These are phyloP conservation scores for Microcebus jonahi DNA, from an alignment of 2,113 vertebrate species.

Conservation along the genomic window DNA sequence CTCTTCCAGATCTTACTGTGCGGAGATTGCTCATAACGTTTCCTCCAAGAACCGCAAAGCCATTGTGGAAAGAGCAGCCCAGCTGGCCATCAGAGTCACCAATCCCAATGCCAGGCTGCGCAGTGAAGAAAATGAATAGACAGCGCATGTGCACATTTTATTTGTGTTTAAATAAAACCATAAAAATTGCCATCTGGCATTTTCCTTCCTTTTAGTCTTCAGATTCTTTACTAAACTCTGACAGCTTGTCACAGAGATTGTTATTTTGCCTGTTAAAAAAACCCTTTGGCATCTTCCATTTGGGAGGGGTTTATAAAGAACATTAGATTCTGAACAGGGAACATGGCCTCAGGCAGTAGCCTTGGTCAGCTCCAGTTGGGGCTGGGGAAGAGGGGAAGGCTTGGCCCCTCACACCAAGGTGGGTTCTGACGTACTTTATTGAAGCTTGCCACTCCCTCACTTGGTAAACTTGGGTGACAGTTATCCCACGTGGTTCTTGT, in stretches of 20 bases:
- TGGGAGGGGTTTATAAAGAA: background rate
- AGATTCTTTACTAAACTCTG: background rate
- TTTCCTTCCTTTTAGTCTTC: background rate
- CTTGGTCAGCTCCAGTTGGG: background rate
- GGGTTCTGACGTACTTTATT: background rate
- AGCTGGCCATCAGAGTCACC: conserved; percentile 98
- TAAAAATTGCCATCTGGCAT: background rate
- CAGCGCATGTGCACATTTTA: background rate
- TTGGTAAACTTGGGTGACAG: background rate
- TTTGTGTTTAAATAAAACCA: conserved; percentile 86
- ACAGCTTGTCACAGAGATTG: background rate
- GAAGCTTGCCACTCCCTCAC: background rate
- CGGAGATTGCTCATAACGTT: conserved; percentile 98
- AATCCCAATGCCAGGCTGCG: conserved; percentile 98
- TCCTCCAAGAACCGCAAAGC: conserved; percentile 99
- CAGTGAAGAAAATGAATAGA: conserved; percentile 98
- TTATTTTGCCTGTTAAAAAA: background rate
- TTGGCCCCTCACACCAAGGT: background rate
- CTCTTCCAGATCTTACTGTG: conserved; percentile 92
- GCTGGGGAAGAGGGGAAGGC: background rate
- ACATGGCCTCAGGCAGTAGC: background rate
- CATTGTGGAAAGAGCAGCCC: conserved; percentile 97
- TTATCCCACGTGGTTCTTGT: background rate
- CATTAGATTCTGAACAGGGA: background rate
- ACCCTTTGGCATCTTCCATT: background rate